Base-by-base conservation (phyloP, 2,888 invertebrate species). In the Laspeyria flexula region DNA sequence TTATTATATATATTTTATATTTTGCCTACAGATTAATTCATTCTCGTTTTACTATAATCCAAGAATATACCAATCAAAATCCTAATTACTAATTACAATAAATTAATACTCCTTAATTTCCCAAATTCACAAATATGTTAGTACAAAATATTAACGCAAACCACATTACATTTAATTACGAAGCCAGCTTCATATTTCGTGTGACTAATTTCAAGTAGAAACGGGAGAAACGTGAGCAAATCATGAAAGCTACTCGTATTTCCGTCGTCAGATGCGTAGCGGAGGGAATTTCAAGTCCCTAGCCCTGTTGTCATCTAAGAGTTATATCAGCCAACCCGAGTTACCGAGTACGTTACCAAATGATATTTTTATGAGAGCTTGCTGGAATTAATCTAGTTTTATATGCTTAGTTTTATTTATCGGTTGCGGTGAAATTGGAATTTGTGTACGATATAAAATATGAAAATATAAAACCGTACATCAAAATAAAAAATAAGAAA, bases 221-320 rank as follows among this genome's bases (percentile, higher is more conserved):
- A 38, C 25, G 21, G 12, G 29, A 39, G 33, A 34, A 42, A 47
- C 33, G 38, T 27, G 49, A 40, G 49, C 13, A 27, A 34, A 39
- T 43, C 43, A 39, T 39, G 23, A 43, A 49, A 29, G 39, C 31
- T 15, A 38, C 33, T 43, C 39, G 33, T 37, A 43, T 43, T 49
- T 43, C 39, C 38, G 38, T 39, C 18, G 1, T 1, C n/a, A 34
- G 35, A 47, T 34, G 25, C 25, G 25, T 25, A 25, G 50, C 56
- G 38, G 46, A 51, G 39, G 15, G 11, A 50, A 67, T 50, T 63
- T 37, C 38, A 33, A 53, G 56, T 56, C 56, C 60, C 60, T 33
- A 9, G 30, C 0, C 18, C 43, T 54, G 60, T 47, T 44, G 49
- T 60, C 57, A 55, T 43, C 40, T 47, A 60, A 52, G 51, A 11